Percentiles rank a stretch among this genome's conserved stretches.
These are phyloP conservation scores for Laspeyria flexula DNA, from an alignment of 2,888 invertebrate species.

Conservation along the genomic window DNA sequence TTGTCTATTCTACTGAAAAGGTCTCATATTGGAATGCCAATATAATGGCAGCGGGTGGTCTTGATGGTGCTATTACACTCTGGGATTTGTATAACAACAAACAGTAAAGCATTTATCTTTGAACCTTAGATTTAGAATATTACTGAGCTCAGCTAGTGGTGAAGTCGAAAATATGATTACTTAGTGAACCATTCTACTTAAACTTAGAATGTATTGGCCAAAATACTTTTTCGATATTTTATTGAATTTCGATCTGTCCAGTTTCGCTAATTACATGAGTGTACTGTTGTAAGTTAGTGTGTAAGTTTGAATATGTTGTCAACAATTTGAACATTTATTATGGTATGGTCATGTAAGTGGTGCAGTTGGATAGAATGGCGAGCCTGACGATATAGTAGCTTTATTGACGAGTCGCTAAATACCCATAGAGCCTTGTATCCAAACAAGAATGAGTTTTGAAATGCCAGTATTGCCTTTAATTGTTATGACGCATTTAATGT, in stretches of 20 bases:
- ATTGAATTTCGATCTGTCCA: conserved; percentile 24
- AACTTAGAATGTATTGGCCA: conserved; percentile 33
- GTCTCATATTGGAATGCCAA: conserved; percentile 90
- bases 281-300: conserved; percentile 30
- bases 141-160: conserved; percentile 34
- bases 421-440: conserved; percentile 18
- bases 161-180: conserved; percentile 23
- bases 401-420: conserved; percentile 35
- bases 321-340: conserved; percentile 21
- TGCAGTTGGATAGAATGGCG: background rate
- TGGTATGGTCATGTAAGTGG: conserved; percentile 24
- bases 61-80: conserved; percentile 91
- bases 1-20: conserved; percentile 88
- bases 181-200: conserved; percentile 32
- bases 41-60: conserved; percentile 91
- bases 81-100: conserved; percentile 92
- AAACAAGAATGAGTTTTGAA: conserved; percentile 26
- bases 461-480: conserved; percentile 70
- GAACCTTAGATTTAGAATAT: conserved; percentile 39
- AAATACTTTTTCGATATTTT: conserved; percentile 31
- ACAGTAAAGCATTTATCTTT: conserved; percentile 56
- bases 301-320: conserved; percentile 22
- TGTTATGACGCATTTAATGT: conserved; percentile 47
- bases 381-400: conserved; percentile 19
- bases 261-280: conserved; percentile 29